These are phyloP conservation scores for Melanotaenia parkinsoni DNA, from an alignment of 2,797 vertebrate species.

Conservation along the genomic window DNA sequence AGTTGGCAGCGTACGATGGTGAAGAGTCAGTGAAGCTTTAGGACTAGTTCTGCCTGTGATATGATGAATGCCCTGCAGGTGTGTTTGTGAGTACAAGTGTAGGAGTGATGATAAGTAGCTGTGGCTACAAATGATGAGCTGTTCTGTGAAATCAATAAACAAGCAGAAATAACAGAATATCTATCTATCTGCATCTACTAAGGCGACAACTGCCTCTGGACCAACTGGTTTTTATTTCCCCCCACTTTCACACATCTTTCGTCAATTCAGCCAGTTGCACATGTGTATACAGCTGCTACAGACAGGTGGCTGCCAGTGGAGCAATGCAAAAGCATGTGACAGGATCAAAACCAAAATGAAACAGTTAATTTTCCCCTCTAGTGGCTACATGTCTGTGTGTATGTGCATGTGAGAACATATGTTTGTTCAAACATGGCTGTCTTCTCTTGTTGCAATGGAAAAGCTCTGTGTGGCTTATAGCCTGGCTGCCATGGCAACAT, in stretches of 20 bases:
- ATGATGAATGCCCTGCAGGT: not conserved
- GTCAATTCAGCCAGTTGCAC: not conserved
- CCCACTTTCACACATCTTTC: conserved; percentile 5
- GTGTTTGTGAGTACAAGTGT: not conserved
- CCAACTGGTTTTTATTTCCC: not conserved
- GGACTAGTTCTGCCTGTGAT: not conserved
- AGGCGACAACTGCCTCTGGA: not conserved
- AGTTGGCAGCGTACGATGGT: not conserved
- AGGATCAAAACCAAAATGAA: conserved; percentile 50
- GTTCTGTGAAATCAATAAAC: not conserved
- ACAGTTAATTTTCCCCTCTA: conserved; percentile 47
- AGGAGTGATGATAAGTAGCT: not conserved
- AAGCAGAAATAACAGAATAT: not conserved
- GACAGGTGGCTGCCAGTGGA: conserved; percentile 30
- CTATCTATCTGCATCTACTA: not conserved
- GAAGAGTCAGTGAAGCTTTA: conserved; percentile 13
- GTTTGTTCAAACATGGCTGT: conserved; percentile 45
- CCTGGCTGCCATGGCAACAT: conserved; percentile 78
- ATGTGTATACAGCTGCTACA: conserved; percentile 10
- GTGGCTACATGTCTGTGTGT: conserved; percentile 3
- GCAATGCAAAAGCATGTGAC: conserved; percentile 33
- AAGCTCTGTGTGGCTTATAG: conserved; percentile 67
- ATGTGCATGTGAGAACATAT: conserved; percentile 5
- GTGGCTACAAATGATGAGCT: not conserved
- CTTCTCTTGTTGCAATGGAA: conserved; percentile 53